Conservation (phyloP, 2,888 invertebrate species). For the Apamea sordens region DNA sequence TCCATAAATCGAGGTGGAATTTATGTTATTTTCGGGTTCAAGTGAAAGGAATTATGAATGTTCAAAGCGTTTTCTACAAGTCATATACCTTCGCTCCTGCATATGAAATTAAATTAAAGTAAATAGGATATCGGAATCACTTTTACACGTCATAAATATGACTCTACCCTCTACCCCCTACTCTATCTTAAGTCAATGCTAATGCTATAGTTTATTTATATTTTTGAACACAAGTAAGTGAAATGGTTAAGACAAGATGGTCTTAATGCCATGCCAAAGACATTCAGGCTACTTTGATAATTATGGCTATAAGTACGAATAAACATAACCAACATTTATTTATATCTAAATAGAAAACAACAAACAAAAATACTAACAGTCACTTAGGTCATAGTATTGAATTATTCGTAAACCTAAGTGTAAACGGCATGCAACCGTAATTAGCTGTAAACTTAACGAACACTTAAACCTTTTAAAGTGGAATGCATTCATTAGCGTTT, state of each 20-base stretch:
- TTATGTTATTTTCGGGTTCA: not conserved
- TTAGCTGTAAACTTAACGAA: constrained; percentile 50
- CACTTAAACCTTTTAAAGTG: constrained; percentile 44
- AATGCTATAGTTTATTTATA: no score
- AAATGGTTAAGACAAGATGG: not conserved
- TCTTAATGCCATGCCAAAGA: not conserved
- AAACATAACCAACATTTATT: constrained; percentile 1
- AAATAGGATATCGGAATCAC: not conserved
- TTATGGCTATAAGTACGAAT: not conserved
- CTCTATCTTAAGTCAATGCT: not conserved
- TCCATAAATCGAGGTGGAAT: not conserved
- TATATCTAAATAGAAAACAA: constrained; percentile 18
- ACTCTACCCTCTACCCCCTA: not conserved
- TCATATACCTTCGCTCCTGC: not conserved
- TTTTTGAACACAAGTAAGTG: no score
- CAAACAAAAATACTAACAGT: constrained; percentile 7
- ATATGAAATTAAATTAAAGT: not conserved
- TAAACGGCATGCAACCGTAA: constrained; percentile 35
- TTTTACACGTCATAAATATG: not conserved
- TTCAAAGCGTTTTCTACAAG: not conserved
- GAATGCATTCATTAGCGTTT: constrained; percentile 48
- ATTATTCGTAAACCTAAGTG: constrained; percentile 37
- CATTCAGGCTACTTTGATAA: not conserved
- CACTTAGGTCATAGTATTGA: constrained; percentile 18
- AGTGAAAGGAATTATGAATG: not conserved